Evolutionary conservation across 2,113 vertebrate species (phyloP).

Genomic region (Tragulus kanchil): DNA sequence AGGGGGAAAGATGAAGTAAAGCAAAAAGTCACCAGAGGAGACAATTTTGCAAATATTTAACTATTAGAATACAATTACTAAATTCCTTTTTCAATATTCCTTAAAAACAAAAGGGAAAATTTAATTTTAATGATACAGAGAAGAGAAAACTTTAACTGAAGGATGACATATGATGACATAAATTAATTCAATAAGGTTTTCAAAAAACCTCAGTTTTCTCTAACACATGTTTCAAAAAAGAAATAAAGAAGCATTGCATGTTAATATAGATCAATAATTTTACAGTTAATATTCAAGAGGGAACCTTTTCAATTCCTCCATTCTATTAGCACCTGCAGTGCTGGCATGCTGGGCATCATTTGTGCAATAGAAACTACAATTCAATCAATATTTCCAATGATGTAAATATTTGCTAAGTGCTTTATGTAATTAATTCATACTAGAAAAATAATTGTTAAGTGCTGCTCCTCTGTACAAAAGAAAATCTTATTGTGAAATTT

Average conservation of each 20-base stretch:
- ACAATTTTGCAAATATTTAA: background rate
- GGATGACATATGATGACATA: background rate
- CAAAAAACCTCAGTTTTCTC: background rate
- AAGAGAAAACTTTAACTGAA: background rate
- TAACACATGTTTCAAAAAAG: background rate
- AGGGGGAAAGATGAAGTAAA: background rate
- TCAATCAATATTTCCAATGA: no score
- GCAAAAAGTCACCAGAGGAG: background rate
- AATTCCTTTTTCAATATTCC: conserved; percentile 15
- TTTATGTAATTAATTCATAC: no score
- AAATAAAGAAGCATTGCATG: background rate
- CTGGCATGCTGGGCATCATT: no score
- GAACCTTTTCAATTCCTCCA: background rate
- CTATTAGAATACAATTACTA: conserved; percentile 21
- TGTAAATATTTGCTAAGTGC: no score
- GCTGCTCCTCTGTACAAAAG: no score
- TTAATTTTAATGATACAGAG: background rate
- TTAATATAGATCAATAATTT: background rate
- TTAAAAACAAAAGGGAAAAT: background rate
- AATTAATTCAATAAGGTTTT: background rate
- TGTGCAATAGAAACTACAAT: no score
- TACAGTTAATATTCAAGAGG: background rate
- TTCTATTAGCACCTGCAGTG: no score
- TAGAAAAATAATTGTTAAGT: no score
- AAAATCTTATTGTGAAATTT: background rate